These are phyloP conservation scores for Otocyon megalotis DNA, from an alignment of 2,113 vertebrate species.

Conservation along the genomic window DNA sequence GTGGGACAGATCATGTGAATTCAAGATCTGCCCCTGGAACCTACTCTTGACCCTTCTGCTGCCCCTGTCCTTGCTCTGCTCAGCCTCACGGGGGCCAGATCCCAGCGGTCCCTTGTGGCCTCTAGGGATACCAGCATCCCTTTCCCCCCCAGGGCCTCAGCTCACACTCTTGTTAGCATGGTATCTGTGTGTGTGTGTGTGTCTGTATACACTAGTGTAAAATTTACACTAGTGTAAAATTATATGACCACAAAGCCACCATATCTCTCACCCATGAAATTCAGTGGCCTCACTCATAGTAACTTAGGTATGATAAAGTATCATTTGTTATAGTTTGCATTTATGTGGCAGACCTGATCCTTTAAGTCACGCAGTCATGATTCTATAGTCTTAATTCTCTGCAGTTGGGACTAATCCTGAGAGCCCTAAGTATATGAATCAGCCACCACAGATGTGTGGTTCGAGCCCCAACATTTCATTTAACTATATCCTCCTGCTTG, in stretches of 20 bases:
- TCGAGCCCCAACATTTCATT: rapidly evolving
- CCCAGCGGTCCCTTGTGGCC: rapidly evolving
- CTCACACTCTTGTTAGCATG: rapidly evolving
- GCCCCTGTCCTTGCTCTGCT: background rate
- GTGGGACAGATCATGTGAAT: background rate
- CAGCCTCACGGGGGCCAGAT: rapidly evolving
- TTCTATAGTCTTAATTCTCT: background rate
- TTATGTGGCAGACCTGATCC: background rate
- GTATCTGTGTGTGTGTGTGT: too few relatives aligned
- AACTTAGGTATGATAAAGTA: background rate
- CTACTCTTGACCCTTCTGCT: background rate
- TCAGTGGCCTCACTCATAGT: background rate
- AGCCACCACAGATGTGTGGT: rapidly evolving
- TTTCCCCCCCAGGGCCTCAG: too few relatives aligned
- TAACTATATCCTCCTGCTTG: rapidly evolving
- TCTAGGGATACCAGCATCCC: background rate
- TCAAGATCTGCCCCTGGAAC: background rate
- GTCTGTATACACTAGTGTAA: too few relatives aligned
- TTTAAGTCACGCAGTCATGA: background rate
- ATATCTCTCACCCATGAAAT: background rate
- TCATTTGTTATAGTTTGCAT: background rate
- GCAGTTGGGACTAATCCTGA: background rate
- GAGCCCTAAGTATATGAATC: rapidly evolving
- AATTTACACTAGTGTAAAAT: too few relatives aligned
- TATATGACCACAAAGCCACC: rapidly evolving